Evolutionary conservation across 2,797 vertebrate genomes (phyloP), one percentile per base, ranked within the genome.

Genomic region (Hyperoplus immaculatus): DNA sequence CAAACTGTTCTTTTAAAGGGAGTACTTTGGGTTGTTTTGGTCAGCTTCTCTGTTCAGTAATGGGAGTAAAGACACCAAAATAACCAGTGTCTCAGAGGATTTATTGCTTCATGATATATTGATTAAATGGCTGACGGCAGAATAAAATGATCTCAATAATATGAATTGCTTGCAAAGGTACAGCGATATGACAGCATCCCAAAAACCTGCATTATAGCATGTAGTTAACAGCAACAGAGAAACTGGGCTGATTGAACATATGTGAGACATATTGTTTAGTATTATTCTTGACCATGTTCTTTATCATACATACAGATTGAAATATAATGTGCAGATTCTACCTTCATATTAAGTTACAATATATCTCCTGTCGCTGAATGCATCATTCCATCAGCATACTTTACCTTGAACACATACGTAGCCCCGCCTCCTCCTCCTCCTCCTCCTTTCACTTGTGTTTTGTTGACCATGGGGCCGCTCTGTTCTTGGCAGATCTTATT

Each of bases 361-460:
- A 49, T 45, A 60, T 60, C 53, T 36, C 10, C 29, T 11, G 15
- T 75, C n/a, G 38, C 42, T 42, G 53, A 47, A 53, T 39, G 46
- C 11, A 54, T 49, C 59, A 15, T 47, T 49, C 16, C 41, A 39
- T 39, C 41, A 6, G 51, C 50, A 21, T 5, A 18, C 10, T 49
- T 88, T 90, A 99, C 98, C 97, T 98, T 99, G 94, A 98, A 99
- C 57, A 99, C 94, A 6, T 97, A 99, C 0, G 98, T 98, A 21
- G 96, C 98, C 14, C 98, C 98, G 0, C 98, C 98, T 0, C 97
- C 97, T 0, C 97, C 97, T 16, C 98, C 98, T 63, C 97, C 98
- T 41, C 97, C 97, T 89, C 97, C 96, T 85, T 96, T 97, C 70
- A 95, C 93, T 49, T 95, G 96, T 5, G 96, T 97, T 91, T 97